A percentile compares a stretch with the other conserved stretches of the same genome.
These are phyloP conservation scores for Tyrophagus putrescentiae DNA, from an alignment of 1,140 invertebrate species.

Conservation along the genomic window DNA sequence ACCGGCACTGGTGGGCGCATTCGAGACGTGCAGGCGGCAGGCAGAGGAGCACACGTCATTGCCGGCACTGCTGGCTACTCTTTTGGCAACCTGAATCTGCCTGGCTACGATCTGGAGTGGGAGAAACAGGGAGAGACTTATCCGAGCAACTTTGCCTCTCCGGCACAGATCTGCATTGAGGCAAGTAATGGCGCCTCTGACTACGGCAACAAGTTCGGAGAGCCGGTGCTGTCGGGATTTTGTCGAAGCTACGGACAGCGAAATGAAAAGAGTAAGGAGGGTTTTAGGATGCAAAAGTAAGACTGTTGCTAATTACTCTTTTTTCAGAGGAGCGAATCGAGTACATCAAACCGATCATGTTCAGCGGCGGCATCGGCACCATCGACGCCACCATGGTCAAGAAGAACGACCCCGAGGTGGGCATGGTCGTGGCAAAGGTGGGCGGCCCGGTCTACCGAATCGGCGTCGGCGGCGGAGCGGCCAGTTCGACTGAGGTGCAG, in stretches of 20 bases:
- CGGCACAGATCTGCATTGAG: constrained; percentile 73
- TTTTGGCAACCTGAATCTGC: constrained; percentile 77
- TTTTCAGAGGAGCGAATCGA: constrained; percentile 52
- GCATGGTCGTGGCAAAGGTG: constrained; percentile 77
- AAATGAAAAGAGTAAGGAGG: constrained; percentile 32
- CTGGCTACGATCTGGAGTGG: constrained; percentile 73
- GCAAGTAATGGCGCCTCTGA: constrained; percentile 95
- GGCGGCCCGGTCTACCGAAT: constrained; percentile 82
- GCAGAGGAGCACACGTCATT: constrained; percentile 74
- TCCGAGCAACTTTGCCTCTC: constrained; percentile 74
- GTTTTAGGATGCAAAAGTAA: neutral
- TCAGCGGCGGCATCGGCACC: constrained; percentile 82
- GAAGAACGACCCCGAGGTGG: constrained; percentile 53
- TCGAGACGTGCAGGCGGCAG: constrained; percentile 83
- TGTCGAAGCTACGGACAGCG: constrained; percentile 70
- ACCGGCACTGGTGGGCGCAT: constrained; percentile 75
- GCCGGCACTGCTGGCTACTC: constrained; percentile 91
- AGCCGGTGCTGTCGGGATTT: constrained; percentile 82
- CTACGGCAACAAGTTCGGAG: constrained; percentile 96
- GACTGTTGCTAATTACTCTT: neutral
- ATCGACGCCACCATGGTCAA: constrained; percentile 62
- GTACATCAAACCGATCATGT: constrained; percentile 98
- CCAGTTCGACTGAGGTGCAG: constrained; percentile 50
- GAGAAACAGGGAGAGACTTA: constrained; percentile 50
- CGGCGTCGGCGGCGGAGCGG: constrained; percentile 89